A percentile compares a stretch with the other conserved stretches of the same genome.
These are phyloP conservation scores for Malurus melanocephalus DNA, from an alignment of 2,113 vertebrate genomes.

Conservation along the genomic window DNA sequence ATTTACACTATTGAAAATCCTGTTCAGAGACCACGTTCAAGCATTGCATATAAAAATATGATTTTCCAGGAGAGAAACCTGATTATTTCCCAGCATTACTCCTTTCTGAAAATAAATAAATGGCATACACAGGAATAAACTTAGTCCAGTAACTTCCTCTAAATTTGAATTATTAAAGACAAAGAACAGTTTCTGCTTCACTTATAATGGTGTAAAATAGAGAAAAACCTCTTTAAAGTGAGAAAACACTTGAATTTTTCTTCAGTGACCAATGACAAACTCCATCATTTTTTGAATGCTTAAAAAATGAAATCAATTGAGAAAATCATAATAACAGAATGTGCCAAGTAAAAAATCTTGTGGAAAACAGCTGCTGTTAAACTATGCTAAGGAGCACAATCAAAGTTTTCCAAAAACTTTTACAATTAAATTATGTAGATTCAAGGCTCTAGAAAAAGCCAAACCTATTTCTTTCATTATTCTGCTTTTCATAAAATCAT, in stretches of 20 bases:
- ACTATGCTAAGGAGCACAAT: neutral
- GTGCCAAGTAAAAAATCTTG: neutral
- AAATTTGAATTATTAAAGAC: neutral
- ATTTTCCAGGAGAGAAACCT: neutral
- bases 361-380: neutral
- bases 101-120: neutral
- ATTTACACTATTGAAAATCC: neutral
- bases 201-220: neutral
- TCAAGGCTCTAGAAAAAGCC: neutral
- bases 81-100: neutral
- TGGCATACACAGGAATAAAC: neutral
- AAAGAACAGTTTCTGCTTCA: neutral
- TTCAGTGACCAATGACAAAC: neutral
- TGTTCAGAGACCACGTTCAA: neutral
- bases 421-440: neutral
- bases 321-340: neutral
- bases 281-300: neutral
- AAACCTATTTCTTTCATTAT: neutral
- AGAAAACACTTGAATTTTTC: neutral
- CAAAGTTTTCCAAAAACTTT: neutral
- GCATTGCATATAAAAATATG: neutral
- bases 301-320: neutral
- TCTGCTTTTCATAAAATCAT: neutral
- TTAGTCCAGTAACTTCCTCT: neutral
- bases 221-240: neutral